Conservation (phyloP, 92 coral and sea anemone genomes). For the Siderastrea radians region DNA sequence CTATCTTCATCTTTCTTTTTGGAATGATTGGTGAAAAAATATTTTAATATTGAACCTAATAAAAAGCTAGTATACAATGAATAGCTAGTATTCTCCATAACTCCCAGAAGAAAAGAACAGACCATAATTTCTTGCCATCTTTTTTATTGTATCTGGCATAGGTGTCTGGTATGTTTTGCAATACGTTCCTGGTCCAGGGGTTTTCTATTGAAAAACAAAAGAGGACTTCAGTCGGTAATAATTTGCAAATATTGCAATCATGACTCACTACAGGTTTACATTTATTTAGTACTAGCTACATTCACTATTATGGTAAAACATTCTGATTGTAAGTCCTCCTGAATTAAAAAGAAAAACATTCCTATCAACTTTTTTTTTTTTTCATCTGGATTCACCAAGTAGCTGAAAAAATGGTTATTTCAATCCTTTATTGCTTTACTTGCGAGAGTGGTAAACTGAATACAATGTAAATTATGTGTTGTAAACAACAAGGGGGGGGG, state of each 20-base stretch:
- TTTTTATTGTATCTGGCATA: constrained; percentile 95
- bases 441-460: too few relatives aligned
- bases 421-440: too few relatives aligned
- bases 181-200: constrained; percentile 98
- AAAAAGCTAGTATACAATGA: not conserved
- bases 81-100: constrained; percentile 76
- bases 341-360: too few relatives aligned
- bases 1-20: too few relatives aligned
- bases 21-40: not conserved
- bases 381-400: too few relatives aligned
- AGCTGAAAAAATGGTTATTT: too few relatives aligned
- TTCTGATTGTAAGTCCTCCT: too few relatives aligned
- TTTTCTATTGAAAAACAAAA: constrained; percentile 73
- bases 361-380: too few relatives aligned
- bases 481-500: too few relatives aligned
- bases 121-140: constrained; percentile 99
- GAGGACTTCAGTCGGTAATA: not conserved
- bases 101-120: constrained; percentile 96
- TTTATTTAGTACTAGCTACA: too few relatives aligned
- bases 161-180: constrained; percentile 99
- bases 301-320: too few relatives aligned
- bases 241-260: not conserved
- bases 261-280: not conserved
- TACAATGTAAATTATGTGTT: too few relatives aligned
- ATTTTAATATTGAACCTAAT: not conserved